Evolutionary conservation across 2,113 vertebrate species (phyloP).

Genomic region (Alectura lathami): DNA sequence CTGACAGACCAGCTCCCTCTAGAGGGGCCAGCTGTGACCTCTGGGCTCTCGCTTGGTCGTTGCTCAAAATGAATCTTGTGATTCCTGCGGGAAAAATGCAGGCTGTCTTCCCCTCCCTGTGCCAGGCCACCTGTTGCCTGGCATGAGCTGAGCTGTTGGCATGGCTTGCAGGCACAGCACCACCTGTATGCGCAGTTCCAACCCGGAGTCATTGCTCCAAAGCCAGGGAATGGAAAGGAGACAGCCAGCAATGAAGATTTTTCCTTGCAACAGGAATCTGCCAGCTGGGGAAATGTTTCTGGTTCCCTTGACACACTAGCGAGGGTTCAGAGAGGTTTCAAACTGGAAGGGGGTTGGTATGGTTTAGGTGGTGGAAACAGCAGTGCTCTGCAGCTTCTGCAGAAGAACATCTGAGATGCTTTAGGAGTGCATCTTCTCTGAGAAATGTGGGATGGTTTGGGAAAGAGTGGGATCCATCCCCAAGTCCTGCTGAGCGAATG

Average conservation of each 20-base stretch:
- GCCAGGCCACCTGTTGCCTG: neutral
- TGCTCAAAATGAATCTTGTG: neutral
- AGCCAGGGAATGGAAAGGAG: neutral
- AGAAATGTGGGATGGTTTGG: neutral
- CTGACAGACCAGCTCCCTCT: neutral
- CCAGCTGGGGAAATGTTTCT: neutral
- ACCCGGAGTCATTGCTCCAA: neutral
- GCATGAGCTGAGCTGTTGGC: neutral
- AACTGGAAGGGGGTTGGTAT: neutral
- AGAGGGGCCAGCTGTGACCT: neutral
- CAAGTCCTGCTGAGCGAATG: neutral
- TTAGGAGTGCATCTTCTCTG: neutral
- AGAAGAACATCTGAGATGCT: neutral
- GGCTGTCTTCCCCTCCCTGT: neutral
- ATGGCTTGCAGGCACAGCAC: neutral
- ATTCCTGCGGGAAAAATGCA: neutral
- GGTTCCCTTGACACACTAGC: neutral
- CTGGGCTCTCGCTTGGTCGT: accelerated
- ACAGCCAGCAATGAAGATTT: neutral
- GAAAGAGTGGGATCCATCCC: neutral
- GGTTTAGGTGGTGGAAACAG: neutral
- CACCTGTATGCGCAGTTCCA: neutral
- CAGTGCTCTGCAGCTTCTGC: neutral
- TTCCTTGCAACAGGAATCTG: neutral
- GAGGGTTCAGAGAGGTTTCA: neutral